Evolutionary conservation across 2,113 vertebrate species (phyloP), one percentile per base, ranked within the genome.

Genomic region (Ammospiza nelsoni): DNA sequence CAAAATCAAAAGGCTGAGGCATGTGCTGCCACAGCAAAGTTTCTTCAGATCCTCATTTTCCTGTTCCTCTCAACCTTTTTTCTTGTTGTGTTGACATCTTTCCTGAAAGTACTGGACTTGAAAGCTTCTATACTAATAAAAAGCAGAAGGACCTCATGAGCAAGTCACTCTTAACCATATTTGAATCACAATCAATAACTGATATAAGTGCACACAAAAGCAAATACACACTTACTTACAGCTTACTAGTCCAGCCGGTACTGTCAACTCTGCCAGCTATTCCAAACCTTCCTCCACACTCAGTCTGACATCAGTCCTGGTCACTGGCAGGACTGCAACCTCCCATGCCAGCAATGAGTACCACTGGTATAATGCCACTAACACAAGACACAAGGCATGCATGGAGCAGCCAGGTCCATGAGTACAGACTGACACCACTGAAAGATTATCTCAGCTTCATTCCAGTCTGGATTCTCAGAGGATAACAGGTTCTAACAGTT

Each of bases 381-480:
- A 48, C 6, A 43, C 33, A 73, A 81, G 17, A 72, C 33, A 51
- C 0, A 0, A 37, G 15, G 46, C 15, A 33, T 11, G 52, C 22
- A 15, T 15, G 35, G 67, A 84, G 14, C 75, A 48, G 46, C 21
- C 46, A 52, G 39, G 41, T 80, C 61, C 6, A 1, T 1, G 3
- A 55, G 24, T 44, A 39, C 22, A 33, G 51, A 46, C 59, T 43
- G 49, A 33, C 20, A 87, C 28, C 21, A 57, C 0, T 2, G 21
- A 66, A 59, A 63, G 8, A 43, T 21, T 62, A 9, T 29, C 58
- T 71, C 61, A 61, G 19, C 23, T 88, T 35, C 41, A 6, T 35
- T 87, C 57, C 46, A 82, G 25, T 9, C 43, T 54, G 9, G 27
- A 63, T 51, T 92, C 28, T 62, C 39, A 46, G 58, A 41, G 44